Percentiles rank a stretch among this genome's conserved stretches.
Conservation (phyloP, 2,888 invertebrate species). For the Erpobdella octoculata region DNA sequence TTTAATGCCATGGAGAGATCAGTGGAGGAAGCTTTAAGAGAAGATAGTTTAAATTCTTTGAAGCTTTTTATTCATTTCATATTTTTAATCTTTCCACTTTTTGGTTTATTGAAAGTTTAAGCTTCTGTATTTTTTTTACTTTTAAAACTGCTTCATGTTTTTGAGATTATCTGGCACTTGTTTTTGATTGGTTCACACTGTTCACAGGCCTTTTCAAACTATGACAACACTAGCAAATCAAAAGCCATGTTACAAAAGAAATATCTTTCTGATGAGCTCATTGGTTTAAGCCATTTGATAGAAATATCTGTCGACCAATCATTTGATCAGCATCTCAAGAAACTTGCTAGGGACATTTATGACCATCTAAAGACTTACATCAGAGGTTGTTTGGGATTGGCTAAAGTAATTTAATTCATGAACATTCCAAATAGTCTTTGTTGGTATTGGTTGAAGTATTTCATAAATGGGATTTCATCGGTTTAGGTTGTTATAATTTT, state of each 20-base stretch:
- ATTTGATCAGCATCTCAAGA: constrained; percentile 35
- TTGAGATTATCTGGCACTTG: too few species aligned
- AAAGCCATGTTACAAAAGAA: background rate
- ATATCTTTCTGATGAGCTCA: background rate
- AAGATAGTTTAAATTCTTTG: background rate
- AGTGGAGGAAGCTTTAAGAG: background rate
- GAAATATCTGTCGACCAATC: constrained; percentile 29
- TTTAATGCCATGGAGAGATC: constrained; percentile 46
- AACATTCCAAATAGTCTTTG: too few species aligned
- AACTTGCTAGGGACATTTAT: constrained; percentile 37
- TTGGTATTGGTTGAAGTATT: too few species aligned
- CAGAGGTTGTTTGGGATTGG: constrained; percentile 32
- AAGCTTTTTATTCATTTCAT: background rate
- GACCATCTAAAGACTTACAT: constrained; percentile 36
- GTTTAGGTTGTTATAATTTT: too few species aligned
- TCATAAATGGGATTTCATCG: too few species aligned
- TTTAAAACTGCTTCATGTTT: background rate
- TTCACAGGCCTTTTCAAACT: too few species aligned
- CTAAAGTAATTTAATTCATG: too few species aligned
- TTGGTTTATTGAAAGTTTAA: background rate
- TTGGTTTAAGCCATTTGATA: constrained; percentile 11
- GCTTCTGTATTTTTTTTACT: background rate
- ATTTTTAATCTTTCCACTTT: background rate
- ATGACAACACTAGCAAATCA: too few species aligned
- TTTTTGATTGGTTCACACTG: too few species aligned